These are phyloP conservation scores for Pampusana beccarii DNA, from an alignment of 2,113 vertebrate genomes.

Conservation along the genomic window DNA sequence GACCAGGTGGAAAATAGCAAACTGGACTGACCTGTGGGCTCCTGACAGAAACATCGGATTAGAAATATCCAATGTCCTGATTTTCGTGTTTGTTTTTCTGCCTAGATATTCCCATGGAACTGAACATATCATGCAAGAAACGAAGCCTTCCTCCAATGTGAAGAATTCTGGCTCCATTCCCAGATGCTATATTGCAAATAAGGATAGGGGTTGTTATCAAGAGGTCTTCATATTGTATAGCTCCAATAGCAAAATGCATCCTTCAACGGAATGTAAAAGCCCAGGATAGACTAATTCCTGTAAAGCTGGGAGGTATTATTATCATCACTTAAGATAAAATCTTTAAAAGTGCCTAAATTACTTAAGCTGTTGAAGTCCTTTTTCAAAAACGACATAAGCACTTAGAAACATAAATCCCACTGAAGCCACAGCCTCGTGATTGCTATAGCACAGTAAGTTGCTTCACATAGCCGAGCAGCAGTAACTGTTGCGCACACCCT, in stretches of 20 bases:
- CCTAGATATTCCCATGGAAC: background rate
- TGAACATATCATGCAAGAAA: background rate
- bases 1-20: background rate
- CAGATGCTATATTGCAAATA: background rate
- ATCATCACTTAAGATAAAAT: background rate
- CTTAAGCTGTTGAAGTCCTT: background rate
- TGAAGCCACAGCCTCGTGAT: background rate
- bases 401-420: background rate
- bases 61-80: background rate
- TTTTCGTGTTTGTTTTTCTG: background rate
- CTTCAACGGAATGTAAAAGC: background rate
- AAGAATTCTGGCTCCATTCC: background rate
- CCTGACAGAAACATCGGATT: background rate
- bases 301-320: background rate
- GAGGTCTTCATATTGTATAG: background rate
- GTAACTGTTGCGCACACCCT: background rate
- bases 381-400: background rate
- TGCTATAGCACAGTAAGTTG: background rate
- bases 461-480: background rate
- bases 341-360: background rate
- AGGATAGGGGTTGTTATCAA: background rate
- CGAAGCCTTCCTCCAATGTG: background rate
- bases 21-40: background rate
- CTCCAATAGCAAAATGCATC: background rate
- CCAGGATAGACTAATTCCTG: background rate